Evolutionary conservation across 2,888 invertebrate species (phyloP).

Genomic region (Coelinius sp.): DNA sequence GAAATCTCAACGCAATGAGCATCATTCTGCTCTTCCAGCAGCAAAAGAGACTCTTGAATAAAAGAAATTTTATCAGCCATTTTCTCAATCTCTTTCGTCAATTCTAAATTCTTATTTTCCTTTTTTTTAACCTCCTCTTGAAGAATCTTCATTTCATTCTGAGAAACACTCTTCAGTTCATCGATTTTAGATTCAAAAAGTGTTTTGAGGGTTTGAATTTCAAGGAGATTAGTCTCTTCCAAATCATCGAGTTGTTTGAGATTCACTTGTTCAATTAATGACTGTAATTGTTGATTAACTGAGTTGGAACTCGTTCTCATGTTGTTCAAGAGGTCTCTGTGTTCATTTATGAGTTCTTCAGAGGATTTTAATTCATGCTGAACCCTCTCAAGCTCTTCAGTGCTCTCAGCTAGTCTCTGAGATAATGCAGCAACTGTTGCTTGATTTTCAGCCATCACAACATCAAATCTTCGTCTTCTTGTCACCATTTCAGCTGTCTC

Average conservation of each 20-base stretch:
- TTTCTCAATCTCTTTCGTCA: slow-evolving; percentile 57
- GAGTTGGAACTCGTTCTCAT: slow-evolving; percentile 60
- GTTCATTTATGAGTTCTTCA: slow-evolving; percentile 57
- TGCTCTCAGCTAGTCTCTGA: slow-evolving; percentile 61
- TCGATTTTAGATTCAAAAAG: slow-evolving; percentile 60
- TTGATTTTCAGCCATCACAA: slow-evolving; percentile 66
- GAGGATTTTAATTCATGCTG: slow-evolving; percentile 58
- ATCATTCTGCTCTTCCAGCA: slow-evolving; percentile 62
- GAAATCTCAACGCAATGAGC: slow-evolving; percentile 56
- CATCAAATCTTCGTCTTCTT: slow-evolving; percentile 61
- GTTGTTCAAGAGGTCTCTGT: slow-evolving; percentile 56
- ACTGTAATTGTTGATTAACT: slow-evolving; percentile 59
- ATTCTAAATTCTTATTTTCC: slow-evolving; percentile 54
- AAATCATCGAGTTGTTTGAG: slow-evolving; percentile 59
- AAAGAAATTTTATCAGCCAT: slow-evolving; percentile 57
- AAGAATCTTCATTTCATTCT: slow-evolving; percentile 55
- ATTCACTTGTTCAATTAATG: slow-evolving; percentile 55
- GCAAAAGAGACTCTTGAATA: slow-evolving; percentile 55
- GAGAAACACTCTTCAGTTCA: slow-evolving; percentile 52
- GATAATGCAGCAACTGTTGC: slow-evolving; percentile 62
- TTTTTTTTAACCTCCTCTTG: slow-evolving; percentile 52
- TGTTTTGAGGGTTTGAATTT: slow-evolving; percentile 58
- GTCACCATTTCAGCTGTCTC: slow-evolving; percentile 67
- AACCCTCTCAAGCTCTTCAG: slow-evolving; percentile 63
- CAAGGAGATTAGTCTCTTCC: slow-evolving; percentile 56